A percentile compares a stretch with the other conserved stretches of the same genome.
phyloP scores from a whole-genome alignment of 2,113 vertebrate genomes.

The Bombycilla garrulus region DNA sequence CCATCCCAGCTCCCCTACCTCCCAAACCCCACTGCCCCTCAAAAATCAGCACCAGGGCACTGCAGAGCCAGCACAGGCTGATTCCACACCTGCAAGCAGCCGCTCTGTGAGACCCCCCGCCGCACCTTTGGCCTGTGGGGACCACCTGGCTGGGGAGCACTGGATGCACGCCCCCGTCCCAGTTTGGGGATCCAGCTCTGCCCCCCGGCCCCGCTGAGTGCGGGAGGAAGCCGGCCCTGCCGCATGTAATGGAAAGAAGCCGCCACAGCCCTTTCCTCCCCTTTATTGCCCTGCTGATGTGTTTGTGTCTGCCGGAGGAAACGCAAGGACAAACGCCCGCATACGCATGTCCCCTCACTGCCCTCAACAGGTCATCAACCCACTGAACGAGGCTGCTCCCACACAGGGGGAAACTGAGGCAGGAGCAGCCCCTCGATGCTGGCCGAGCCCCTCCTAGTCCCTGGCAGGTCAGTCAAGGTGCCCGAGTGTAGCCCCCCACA shows the following conservation, averaged over 20 bases:
- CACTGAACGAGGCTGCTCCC: background rate
- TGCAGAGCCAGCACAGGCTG: background rate
- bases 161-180: background rate
- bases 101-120: background rate
- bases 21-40: background rate
- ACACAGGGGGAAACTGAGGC: background rate
- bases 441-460: background rate
- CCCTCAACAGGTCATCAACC: background rate
- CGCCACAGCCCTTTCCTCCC: slow-evolving; percentile 19
- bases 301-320: slow-evolving; percentile 28
- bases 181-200: background rate
- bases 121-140: background rate
- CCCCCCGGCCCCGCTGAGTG: background rate
- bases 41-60: background rate
- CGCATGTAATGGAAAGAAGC: slow-evolving; percentile 7
- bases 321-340: background rate
- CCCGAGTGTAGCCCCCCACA: background rate
- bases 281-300: slow-evolving; percentile 37
- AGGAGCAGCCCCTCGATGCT: accelerated
- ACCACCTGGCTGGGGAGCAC: background rate
- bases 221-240: background rate
- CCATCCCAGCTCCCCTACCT: background rate
- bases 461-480: background rate
- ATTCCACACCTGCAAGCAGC: background rate
- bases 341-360: background rate